Conservation (phyloP, 2,888 invertebrate genomes). For the Scaeva pyrastri region DNA sequence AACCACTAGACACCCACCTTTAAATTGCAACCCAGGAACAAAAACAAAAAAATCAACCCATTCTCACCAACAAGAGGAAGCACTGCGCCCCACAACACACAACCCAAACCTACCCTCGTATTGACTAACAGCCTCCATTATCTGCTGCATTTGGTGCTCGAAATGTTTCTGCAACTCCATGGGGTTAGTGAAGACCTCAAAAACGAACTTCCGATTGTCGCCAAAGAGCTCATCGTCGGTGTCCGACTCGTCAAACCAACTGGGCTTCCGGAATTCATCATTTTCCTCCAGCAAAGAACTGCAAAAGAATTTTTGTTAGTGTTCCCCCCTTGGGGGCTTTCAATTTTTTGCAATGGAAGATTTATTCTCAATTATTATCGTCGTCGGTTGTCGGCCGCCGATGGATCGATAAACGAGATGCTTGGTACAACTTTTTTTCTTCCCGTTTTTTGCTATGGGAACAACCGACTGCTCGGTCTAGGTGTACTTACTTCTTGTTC, state of each 20-base stretch:
- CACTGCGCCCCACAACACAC: neutral
- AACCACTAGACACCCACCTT: neutral
- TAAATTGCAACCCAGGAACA: conserved; percentile 11
- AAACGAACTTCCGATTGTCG: conserved; percentile 83
- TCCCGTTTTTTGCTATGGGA: conserved; percentile 16
- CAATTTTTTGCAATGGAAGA: conserved; percentile 35
- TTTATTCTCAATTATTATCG: conserved; percentile 23
- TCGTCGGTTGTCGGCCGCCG: neutral
- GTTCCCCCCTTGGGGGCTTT: neutral
- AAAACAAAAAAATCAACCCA: neutral
- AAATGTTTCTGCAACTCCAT: conserved; percentile 87
- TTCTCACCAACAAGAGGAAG: neutral
- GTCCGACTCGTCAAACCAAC: conserved; percentile 84
- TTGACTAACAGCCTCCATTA: conserved; percentile 85
- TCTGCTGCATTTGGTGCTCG: conserved; percentile 86
- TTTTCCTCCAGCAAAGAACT: conserved; percentile 78
- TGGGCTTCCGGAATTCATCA: conserved; percentile 83
- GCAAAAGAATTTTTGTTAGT: conserved; percentile 33
- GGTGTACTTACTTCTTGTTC: conserved; percentile 78
- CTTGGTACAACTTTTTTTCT: conserved; percentile 52
- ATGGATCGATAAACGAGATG: conserved; percentile 64
- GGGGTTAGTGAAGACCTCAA: conserved; percentile 86
- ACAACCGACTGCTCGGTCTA: conserved; percentile 4
- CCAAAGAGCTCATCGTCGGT: conserved; percentile 83
- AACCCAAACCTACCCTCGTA: conserved; percentile 79